A percentile compares a stretch with the other conserved stretches of the same genome.
Evolutionary conservation across 2,797 vertebrate species (phyloP).

Genomic region (Tadarida brasiliensis): DNA sequence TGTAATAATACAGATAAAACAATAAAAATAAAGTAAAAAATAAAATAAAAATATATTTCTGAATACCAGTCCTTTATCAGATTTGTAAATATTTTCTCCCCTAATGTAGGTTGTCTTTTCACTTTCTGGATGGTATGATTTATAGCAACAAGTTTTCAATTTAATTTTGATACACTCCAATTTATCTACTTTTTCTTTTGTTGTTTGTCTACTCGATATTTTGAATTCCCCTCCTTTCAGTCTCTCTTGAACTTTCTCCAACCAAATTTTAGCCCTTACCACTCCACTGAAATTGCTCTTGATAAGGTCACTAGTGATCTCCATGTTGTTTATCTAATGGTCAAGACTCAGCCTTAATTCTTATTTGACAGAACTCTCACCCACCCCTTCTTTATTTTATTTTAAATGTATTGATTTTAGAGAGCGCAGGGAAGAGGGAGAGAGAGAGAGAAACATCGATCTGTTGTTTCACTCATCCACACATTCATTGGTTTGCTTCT

Average conservation of each 20-base stretch:
- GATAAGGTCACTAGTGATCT: background rate
- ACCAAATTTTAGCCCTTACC: background rate
- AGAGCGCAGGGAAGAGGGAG: no score
- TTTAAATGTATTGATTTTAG: background rate
- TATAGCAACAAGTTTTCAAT: background rate
- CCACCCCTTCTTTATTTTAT: background rate
- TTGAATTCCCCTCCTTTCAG: background rate
- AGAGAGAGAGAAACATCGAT: background rate
- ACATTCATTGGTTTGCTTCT: background rate
- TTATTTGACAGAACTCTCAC: background rate
- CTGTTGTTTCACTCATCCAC: background rate
- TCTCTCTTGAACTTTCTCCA: background rate
- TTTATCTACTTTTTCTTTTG: background rate
- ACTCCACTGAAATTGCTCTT: background rate
- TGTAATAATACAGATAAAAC: background rate
- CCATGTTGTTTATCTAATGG: background rate
- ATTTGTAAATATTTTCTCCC: constrained; percentile 2
- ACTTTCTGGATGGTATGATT: background rate
- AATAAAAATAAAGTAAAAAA: no score
- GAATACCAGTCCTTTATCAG: background rate
- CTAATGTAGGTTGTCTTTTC: background rate
- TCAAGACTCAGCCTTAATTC: background rate
- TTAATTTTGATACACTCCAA: background rate
- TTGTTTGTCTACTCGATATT: constrained; percentile 16
- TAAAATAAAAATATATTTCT: background rate